Evolutionary conservation across 2,113 vertebrate species (phyloP).

Genomic region (Myrmecobius fasciatus): DNA sequence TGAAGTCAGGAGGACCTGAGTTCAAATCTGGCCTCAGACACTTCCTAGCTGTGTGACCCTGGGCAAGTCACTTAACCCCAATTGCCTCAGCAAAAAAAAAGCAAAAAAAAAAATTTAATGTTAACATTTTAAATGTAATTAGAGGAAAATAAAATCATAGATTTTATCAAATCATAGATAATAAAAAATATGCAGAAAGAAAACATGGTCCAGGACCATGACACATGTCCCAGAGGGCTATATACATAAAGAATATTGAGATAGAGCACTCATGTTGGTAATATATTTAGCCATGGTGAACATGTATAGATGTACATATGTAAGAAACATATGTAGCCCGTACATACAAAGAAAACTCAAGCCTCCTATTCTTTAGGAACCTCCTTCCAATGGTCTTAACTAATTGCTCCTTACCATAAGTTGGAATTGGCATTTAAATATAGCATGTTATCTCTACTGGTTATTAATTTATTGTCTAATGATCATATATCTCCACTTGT

Average conservation of each 20-base stretch:
- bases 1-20: no score
- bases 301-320: no score
- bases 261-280: no score
- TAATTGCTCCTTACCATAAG: not conserved
- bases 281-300: no score
- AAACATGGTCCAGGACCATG: not conserved
- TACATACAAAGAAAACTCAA: not conserved
- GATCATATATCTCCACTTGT: not conserved
- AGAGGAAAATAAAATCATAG: not conserved
- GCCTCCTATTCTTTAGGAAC: not conserved
- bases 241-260: not conserved
- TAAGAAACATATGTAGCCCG: no score
- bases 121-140: not conserved
- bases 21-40: no score
- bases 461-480: not conserved
- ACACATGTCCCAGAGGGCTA: not conserved
- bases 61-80: no score
- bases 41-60: no score
- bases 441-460: not conserved
- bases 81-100: no score
- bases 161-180: no score
- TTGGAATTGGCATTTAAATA: not conserved
- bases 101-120: no score
- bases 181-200: not conserved
- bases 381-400: not conserved